Evolutionary conservation across 2,888 invertebrate genomes (phyloP).

Genomic region (Plagodis dolabraria): DNA sequence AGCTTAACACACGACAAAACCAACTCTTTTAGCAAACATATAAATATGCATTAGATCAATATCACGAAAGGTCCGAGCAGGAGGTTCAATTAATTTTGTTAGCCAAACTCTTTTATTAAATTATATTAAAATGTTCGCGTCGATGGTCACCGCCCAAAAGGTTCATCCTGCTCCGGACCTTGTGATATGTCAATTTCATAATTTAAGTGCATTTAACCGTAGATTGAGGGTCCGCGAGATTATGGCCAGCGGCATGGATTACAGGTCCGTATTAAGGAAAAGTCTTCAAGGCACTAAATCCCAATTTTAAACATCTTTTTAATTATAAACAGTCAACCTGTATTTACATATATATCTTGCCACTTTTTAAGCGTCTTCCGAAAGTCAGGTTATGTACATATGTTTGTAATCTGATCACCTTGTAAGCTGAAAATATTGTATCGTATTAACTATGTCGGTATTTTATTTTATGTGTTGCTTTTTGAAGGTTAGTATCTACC

Average conservation of each 20-base stretch:
- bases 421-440: too few relatives aligned
- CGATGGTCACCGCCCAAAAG: conserved; percentile 48
- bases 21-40: conserved; percentile 71
- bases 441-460: too few relatives aligned
- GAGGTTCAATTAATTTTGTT: conserved; percentile 74
- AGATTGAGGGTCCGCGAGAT: conserved; percentile 61
- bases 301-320: too few relatives aligned
- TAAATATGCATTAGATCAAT: conserved; percentile 82
- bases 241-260: conserved; percentile 57
- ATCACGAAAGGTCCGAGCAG: conserved; percentile 64
- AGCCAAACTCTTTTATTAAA: conserved; percentile 81
- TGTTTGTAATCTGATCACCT: too few relatives aligned
- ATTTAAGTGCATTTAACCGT: conserved; percentile 84
- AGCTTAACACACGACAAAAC: conserved; percentile 66
- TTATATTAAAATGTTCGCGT: conserved; percentile 66
- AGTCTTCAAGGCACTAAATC: too few relatives aligned
- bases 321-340: too few relatives aligned
- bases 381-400: too few relatives aligned
- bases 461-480: too few relatives aligned
- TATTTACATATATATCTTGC: too few relatives aligned
- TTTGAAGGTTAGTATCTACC: too few relatives aligned
- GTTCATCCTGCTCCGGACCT: conserved; percentile 34
- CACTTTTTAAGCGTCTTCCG: too few relatives aligned
- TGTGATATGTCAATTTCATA: conserved; percentile 83
- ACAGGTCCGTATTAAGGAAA: conserved; percentile 4